phyloP scores from a whole-genome alignment of 2,888 invertebrate species.

The Dioctria rufipes region DNA sequence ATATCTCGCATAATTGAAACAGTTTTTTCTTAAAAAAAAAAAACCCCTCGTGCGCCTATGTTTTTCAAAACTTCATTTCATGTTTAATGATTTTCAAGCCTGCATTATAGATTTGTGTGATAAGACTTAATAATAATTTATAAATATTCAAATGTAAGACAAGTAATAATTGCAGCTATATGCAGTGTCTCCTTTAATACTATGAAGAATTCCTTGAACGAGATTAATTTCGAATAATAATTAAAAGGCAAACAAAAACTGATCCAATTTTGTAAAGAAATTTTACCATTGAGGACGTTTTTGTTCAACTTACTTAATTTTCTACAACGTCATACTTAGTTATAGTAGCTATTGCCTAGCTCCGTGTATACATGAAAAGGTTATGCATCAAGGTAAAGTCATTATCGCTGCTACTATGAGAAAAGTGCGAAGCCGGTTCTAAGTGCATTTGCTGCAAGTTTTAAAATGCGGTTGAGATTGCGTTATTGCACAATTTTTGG shows the following conservation, averaged over 20 bases:
- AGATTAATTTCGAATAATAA: background rate
- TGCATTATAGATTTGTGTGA: too few species aligned
- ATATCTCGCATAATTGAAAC: too few species aligned
- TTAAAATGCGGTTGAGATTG: conserved; percentile 7
- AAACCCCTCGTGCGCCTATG: too few species aligned
- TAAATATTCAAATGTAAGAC: background rate
- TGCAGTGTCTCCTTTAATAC: background rate
- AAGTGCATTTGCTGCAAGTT: conserved; percentile 2
- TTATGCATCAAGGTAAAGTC: conserved; percentile 33
- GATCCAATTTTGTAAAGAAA: conserved; percentile 2
- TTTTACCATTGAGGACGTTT: background rate
- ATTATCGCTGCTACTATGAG: background rate
- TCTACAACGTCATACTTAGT: background rate
- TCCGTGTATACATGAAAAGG: conserved; percentile 10
- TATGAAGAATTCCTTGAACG: background rate
- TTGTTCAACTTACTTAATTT: background rate
- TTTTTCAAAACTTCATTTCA: too few species aligned
- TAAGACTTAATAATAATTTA: background rate
- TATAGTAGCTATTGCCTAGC: background rate
- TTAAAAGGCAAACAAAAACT: background rate
- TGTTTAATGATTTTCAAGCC: too few species aligned
- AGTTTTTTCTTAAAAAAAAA: too few species aligned
- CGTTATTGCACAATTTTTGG: conserved; percentile 34
- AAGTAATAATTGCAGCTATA: background rate
- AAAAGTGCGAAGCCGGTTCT: conserved; percentile 6